A percentile compares a stretch with the other conserved stretches of the same genome.
These are phyloP conservation scores for Phasianus colchicus DNA, from an alignment of 2,113 vertebrate species.

Conservation along the genomic window DNA sequence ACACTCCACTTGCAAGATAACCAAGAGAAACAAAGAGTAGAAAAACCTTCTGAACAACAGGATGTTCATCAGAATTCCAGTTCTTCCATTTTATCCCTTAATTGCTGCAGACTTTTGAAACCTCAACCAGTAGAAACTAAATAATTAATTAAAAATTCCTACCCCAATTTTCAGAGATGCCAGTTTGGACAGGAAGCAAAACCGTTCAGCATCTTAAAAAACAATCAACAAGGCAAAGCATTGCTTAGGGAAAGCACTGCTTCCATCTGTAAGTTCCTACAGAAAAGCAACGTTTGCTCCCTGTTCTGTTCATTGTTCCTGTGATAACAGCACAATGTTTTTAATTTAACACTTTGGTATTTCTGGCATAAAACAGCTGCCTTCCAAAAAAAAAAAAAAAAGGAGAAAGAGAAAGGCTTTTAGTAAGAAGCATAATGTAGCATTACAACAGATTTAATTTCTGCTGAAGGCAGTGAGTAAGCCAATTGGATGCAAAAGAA, in stretches of 20 bases:
- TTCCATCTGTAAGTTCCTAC: constrained; percentile 25
- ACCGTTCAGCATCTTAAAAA: not conserved
- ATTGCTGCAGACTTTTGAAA: not conserved
- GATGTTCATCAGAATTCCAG: not conserved
- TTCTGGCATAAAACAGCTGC: constrained; percentile 62
- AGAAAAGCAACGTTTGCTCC: not conserved
- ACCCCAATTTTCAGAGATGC: not conserved
- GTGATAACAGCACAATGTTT: not conserved
- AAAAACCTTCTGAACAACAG: not conserved
- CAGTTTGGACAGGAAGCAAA: not conserved
- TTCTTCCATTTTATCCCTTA: not conserved
- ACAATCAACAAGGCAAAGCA: not conserved
- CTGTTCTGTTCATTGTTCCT: constrained; percentile 41
- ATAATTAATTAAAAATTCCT: not conserved
- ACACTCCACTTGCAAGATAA: not conserved
- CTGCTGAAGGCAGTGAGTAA: constrained; percentile 36
- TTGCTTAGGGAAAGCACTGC: not conserved
- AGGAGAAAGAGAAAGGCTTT: constrained; percentile 36
- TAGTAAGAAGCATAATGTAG: constrained; percentile 22
- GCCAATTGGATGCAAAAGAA: constrained; percentile 54
- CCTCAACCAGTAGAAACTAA: not conserved
- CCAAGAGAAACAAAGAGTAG: not conserved
- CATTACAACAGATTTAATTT: constrained; percentile 62
- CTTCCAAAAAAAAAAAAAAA: not conserved
- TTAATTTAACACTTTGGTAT: constrained; percentile 29